These are phyloP conservation scores for Cottoperca gobio DNA, from an alignment of 2,797 vertebrate species.

Conservation along the genomic window DNA sequence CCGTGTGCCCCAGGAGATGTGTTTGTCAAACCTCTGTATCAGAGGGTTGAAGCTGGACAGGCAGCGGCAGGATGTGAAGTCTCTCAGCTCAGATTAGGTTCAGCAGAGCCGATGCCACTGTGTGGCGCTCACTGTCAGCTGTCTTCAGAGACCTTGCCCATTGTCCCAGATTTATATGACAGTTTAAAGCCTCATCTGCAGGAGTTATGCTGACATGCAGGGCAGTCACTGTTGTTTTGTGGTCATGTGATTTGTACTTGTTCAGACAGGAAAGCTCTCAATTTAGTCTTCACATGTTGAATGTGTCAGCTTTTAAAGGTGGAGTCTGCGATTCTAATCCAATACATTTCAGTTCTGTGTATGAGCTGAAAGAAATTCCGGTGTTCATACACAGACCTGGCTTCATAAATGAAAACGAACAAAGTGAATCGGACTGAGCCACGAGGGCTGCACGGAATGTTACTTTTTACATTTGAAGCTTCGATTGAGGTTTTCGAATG, in stretches of 20 bases:
- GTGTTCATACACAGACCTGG: too few species aligned
- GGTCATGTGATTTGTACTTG: not conserved
- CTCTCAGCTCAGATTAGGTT: not conserved
- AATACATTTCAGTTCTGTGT: too few species aligned
- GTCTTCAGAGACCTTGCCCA: not conserved
- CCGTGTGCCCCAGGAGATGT: not conserved
- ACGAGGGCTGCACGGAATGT: not conserved
- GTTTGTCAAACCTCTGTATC: constrained; percentile 69
- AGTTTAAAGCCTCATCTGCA: not conserved
- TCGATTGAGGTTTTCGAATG: not conserved
- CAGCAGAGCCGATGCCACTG: constrained; percentile 40
- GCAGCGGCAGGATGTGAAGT: not conserved
- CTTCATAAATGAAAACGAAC: too few species aligned
- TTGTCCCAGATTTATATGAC: not conserved
- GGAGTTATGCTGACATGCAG: not conserved
- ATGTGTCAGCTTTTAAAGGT: not conserved
- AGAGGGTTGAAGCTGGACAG: constrained; percentile 39
- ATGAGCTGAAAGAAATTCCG: too few species aligned
- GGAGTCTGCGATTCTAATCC: too few species aligned
- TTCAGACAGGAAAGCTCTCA: not conserved
- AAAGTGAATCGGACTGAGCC: too few species aligned
- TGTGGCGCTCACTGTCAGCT: constrained; percentile 51
- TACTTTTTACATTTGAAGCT: not conserved
- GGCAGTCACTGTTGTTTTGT: not conserved
- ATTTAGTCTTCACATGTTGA: not conserved